Evolutionary conservation across 2,888 invertebrate species (phyloP), one percentile per base, ranked within the genome.

Genomic region (Nomada ferruginata): DNA sequence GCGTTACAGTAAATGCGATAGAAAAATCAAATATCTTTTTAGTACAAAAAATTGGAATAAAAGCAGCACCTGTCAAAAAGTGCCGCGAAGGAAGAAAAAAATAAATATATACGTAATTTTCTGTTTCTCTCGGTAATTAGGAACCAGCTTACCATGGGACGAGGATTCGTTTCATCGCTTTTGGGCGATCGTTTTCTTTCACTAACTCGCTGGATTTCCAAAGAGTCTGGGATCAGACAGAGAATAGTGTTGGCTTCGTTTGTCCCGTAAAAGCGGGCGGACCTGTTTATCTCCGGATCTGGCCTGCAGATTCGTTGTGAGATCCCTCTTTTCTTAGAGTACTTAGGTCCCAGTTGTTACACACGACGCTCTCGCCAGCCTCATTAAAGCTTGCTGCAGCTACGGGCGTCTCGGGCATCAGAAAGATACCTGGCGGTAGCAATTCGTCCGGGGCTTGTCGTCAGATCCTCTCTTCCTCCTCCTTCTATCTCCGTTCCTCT

Each of bases 301-400:
- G 73, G 60, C 44, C 68, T 50, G 73, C 57, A 84, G 85, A 78
- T 87, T 72, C 78, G 74, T 53, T 44, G 80, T 75, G 57, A 87
- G 82, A 82, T 79, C 63, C 88, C 75, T 66, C 73, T 79, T 75
- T 78, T 80, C 69, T 69, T 29, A 23, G 69, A 76, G 74, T 70
- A 83, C 88, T 86, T 83, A 76, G 69, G 63, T 70, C 80, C 72
- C 79, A 79, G 85, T 75, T 85, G 77, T 63, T 81, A 80, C 76
- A 88, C 77, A 69, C 76, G 76, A 77, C 65, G 59, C 82, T 70
- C 81, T 82, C 82, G 78, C 68, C 75, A 70, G 76, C 70, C 88
- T 87, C 87, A 88, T 87, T 87, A 86, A 84, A 87, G 75, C 69
- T 65, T 65, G 78, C 78, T 76, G 72, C 74, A 76, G 50, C 69